These are phyloP conservation scores for Phalacrocorax brasilianus DNA, from an alignment of 2,113 vertebrate genomes.

Conservation along the genomic window DNA sequence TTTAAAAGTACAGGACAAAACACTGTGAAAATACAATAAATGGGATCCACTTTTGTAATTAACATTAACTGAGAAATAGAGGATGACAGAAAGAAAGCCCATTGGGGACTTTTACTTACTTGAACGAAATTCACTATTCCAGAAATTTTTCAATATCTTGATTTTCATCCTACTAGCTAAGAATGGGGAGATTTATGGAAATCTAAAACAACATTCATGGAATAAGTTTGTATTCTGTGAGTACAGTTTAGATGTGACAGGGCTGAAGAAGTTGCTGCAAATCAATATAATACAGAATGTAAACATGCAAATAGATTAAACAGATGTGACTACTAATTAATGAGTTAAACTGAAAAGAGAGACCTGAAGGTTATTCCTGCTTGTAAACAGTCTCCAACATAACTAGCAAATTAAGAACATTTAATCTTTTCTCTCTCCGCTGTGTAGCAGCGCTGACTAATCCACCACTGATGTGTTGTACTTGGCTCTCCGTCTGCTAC, in stretches of 20 bases:
- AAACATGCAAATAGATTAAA: conserved; percentile 9
- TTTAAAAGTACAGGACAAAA: neutral
- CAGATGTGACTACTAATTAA: neutral
- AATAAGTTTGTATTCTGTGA: neutral
- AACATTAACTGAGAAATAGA: neutral
- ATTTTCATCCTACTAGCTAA: neutral
- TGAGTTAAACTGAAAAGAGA: conserved; percentile 9
- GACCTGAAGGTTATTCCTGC: neutral
- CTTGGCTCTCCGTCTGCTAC: neutral
- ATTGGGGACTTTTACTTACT: neutral
- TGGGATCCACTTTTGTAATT: neutral
- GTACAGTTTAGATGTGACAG: neutral
- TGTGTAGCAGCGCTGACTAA: neutral
- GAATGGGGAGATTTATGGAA: neutral
- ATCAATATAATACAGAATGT: neutral
- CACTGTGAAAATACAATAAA: neutral
- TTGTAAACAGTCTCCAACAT: neutral
- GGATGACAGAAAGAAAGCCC: neutral
- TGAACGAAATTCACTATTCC: neutral
- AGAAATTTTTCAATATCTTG: neutral
- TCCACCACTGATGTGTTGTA: neutral
- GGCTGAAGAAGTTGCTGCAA: neutral
- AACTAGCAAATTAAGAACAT: neutral
- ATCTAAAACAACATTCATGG: neutral
- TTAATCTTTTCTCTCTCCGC: neutral